Conservation (phyloP, 1,140 invertebrate genomes). For the Anoplolepis gracilipes region DNA sequence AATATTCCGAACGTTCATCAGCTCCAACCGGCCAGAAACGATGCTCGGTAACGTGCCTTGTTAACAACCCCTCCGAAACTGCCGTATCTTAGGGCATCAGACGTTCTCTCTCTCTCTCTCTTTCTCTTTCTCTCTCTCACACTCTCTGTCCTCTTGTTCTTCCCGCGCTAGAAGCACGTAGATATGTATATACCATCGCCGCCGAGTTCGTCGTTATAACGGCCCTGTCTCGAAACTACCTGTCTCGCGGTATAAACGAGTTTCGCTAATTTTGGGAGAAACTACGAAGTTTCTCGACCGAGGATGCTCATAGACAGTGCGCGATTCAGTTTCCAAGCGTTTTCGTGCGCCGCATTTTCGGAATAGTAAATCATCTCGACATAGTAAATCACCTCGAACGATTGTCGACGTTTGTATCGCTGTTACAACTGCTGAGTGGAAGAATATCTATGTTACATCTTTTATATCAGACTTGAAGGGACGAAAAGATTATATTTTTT, state of each 20-base stretch:
- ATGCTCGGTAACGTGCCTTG: slow-evolving; percentile 58
- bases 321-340: slow-evolving; percentile 40
- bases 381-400: slow-evolving; percentile 15
- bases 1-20: slow-evolving; percentile 32
- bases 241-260: slow-evolving; percentile 72
- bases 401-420: slow-evolving; percentile 2
- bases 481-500: background rate
- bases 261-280: slow-evolving; percentile 71
- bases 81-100: slow-evolving; percentile 53
- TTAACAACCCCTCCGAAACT: slow-evolving; percentile 59
- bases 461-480: background rate
- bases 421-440: background rate
- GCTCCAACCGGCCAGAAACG: slow-evolving; percentile 42
- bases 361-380: slow-evolving; percentile 17
- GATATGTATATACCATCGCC: slow-evolving; percentile 18
- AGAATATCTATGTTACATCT: background rate
- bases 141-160: background rate
- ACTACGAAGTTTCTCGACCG: slow-evolving; percentile 63
- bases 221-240: slow-evolving; percentile 66
- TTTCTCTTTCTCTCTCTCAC: background rate
- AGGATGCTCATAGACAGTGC: slow-evolving; percentile 52
- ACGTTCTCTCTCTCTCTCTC: background rate
- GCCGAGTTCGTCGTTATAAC: slow-evolving; percentile 67
- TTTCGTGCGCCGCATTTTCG: slow-evolving; percentile 44
- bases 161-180: slow-evolving; percentile 1